These are phyloP conservation scores for Paedocypris micromegethes DNA, from an alignment of 2,797 vertebrate species.

Conservation along the genomic window DNA sequence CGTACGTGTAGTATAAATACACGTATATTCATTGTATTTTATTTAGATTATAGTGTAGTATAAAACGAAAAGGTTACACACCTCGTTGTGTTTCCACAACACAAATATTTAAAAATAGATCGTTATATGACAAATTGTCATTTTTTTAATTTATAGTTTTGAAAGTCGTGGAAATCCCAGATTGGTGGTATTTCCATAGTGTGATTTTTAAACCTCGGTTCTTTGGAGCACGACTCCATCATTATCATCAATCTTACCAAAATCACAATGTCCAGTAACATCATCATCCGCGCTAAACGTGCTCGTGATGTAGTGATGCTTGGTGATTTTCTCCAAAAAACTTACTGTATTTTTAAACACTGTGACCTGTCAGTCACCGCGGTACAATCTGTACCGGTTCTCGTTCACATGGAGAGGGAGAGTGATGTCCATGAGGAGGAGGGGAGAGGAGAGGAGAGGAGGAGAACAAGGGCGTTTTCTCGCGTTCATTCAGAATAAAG, in stretches of 20 bases:
- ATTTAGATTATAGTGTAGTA: too few relatives aligned
- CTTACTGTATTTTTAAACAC: conserved; percentile 4
- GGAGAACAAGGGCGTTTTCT: conserved; percentile 52
- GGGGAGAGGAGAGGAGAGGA: conserved; percentile 57
- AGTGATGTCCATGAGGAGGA: conserved; percentile 42
- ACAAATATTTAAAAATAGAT: too few relatives aligned
- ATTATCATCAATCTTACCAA: conserved; percentile 20
- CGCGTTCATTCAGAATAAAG: conserved; percentile 51
- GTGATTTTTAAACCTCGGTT: too few relatives aligned
- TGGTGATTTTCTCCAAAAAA: conserved; percentile 1
- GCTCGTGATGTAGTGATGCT: neutral
- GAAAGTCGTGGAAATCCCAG: too few relatives aligned
- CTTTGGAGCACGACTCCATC: conserved; percentile 11
- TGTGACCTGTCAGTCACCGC: neutral
- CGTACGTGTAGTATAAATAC: too few relatives aligned
- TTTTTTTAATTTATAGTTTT: too few relatives aligned
- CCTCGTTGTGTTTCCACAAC: too few relatives aligned
- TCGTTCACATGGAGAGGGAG: conserved; percentile 5
- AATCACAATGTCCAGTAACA: conserved; percentile 15
- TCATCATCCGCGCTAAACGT: conserved; percentile 1
- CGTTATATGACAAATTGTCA: too few relatives aligned
- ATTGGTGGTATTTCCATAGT: too few relatives aligned
- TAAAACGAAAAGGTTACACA: too few relatives aligned
- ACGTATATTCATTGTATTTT: too few relatives aligned
- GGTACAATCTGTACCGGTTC: conserved; percentile 19